Percentiles rank a stretch among this genome's conserved stretches.
phyloP scores from a whole-genome alignment of 2,797 vertebrate genomes.

The Onychomys arenicola region DNA sequence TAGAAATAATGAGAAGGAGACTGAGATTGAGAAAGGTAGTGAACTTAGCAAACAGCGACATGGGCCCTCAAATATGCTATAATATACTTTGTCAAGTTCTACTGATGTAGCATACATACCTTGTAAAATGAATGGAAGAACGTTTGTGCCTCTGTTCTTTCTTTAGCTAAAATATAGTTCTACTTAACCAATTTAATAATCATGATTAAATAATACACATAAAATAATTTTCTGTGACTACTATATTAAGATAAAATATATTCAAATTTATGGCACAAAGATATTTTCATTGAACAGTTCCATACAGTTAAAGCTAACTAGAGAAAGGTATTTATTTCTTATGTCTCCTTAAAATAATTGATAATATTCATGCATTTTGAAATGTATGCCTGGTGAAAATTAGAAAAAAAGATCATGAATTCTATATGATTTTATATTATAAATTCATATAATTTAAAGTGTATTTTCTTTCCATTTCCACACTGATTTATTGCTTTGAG shows the following conservation, averaged over 20 bases:
- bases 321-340: slow-evolving; percentile 44
- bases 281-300: background rate
- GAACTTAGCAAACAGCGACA: background rate
- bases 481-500: slow-evolving; percentile 46
- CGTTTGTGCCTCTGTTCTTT: background rate
- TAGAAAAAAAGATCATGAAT: slow-evolving; percentile 47
- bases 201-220: slow-evolving; percentile 8
- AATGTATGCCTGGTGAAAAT: slow-evolving; percentile 34
- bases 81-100: background rate
- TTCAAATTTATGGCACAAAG: slow-evolving; percentile 35
- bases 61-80: background rate
- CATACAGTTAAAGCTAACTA: background rate
- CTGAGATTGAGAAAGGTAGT: background rate
- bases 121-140: background rate
- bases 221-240: background rate
- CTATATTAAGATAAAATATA: background rate
- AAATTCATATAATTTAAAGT: slow-evolving; percentile 54
- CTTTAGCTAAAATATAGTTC: slow-evolving; percentile 47
- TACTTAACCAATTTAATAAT: background rate
- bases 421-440: slow-evolving; percentile 28
- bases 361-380: slow-evolving; percentile 52
- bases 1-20: background rate
- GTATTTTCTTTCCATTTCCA: background rate
- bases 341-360: slow-evolving; percentile 6
- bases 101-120: background rate